Conservation (phyloP, 2,888 invertebrate species). For the Cataglyphis albicans region DNA sequence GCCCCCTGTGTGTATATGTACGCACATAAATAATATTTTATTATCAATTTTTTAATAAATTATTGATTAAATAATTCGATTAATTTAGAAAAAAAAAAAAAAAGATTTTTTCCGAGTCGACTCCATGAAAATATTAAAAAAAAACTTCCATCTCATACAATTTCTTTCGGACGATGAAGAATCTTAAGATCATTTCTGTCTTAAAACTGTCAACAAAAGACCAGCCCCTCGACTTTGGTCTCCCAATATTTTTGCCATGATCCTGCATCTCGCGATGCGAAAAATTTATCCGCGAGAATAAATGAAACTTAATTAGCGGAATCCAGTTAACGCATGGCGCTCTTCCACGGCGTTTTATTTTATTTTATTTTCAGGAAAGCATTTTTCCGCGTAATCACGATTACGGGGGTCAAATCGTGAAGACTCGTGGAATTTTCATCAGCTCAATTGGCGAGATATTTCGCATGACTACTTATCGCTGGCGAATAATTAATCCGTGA, state of each 20-base stretch:
- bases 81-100: not conserved
- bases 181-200: not conserved
- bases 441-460: constrained; percentile 44
- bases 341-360: constrained; percentile 36
- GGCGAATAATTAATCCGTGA: constrained; percentile 66
- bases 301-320: constrained; percentile 63
- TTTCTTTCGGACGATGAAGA: not conserved
- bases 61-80: not conserved
- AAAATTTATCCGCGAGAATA: constrained; percentile 45
- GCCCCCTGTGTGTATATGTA: too few relatives aligned
- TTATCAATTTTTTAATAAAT: not conserved
- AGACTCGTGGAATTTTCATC: constrained; percentile 46
- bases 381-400: constrained; percentile 14
- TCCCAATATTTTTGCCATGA: not conserved
- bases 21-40: not conserved
- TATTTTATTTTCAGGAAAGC: not conserved
- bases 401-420: constrained; percentile 9
- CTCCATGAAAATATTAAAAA: not conserved
- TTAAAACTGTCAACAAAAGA: constrained; percentile 20
- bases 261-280: constrained; percentile 45
- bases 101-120: not conserved
- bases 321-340: constrained; percentile 65
- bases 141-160: not conserved
- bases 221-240: not conserved
- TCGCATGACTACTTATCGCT: constrained; percentile 30